These are phyloP conservation scores for Globodera ellingtonae DNA, from an alignment of 1,140 invertebrate species.

Conservation along the genomic window DNA sequence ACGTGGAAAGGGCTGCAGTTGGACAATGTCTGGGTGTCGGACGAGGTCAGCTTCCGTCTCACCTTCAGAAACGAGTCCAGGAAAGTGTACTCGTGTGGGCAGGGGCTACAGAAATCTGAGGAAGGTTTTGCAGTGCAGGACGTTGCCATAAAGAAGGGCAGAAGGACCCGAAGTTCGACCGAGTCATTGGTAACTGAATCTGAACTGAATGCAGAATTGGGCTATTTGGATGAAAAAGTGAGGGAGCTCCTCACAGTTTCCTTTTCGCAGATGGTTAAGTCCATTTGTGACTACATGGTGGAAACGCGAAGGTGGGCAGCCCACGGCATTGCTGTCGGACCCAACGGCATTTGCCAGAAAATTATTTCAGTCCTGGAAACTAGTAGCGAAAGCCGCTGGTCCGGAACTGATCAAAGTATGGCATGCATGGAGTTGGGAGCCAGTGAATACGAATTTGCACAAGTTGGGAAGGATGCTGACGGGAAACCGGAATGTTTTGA, in stretches of 20 bases:
- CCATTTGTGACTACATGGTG: conserved; percentile 6
- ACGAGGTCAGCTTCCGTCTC: conserved; percentile 8
- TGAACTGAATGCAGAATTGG: background rate
- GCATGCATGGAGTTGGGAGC: background rate
- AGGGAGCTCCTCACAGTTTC: background rate
- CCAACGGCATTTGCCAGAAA: conserved; percentile 11
- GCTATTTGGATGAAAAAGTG: conserved; percentile 3
- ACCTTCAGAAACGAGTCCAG: background rate
- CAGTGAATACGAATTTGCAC: background rate
- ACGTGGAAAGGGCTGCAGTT: conserved; percentile 7
- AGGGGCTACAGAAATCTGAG: background rate
- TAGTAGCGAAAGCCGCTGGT: conserved; percentile 10
- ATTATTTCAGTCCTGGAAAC: background rate
- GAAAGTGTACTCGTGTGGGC: background rate
- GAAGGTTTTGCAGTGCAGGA: conserved; percentile 11
- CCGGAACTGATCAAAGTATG: conserved; percentile 6
- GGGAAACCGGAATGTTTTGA: conserved; percentile 2
- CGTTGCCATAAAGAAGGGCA: background rate
- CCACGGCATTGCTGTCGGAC: background rate
- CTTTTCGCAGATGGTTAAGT: conserved; percentile 2
- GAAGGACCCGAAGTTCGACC: background rate
- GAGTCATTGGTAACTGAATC: background rate
- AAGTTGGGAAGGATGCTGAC: background rate
- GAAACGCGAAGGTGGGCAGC: conserved; percentile 14
- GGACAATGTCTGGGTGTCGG: conserved; percentile 14